These are phyloP conservation scores for Pelobates fuscus DNA, from an alignment of 2,113 vertebrate species.

Conservation along the genomic window DNA sequence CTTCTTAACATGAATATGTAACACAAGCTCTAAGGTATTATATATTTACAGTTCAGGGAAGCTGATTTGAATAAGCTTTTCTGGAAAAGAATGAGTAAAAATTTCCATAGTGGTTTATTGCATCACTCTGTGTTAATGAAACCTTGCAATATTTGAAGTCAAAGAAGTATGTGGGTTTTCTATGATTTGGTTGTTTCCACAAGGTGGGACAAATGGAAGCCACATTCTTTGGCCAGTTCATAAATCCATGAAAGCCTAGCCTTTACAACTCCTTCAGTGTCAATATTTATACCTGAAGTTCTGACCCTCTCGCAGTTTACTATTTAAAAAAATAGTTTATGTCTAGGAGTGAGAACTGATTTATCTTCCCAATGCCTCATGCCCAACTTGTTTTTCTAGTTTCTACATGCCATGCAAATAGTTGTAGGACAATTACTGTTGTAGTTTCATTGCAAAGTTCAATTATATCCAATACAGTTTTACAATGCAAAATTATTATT, in stretches of 20 bases:
- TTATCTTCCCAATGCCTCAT: not conserved
- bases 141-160: too few species aligned
- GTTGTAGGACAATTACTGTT: conserved; percentile 9
- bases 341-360: not conserved
- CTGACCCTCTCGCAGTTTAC: not conserved
- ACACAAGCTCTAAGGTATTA: too few species aligned
- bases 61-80: too few species aligned
- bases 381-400: conserved; percentile 20
- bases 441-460: conserved; percentile 42
- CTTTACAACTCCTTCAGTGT: not conserved
- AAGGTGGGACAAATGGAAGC: not conserved
- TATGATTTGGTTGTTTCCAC: conserved; percentile 4
- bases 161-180: not conserved
- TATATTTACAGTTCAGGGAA: too few species aligned
- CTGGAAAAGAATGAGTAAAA: too few species aligned
- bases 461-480: conserved; percentile 44
- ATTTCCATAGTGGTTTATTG: too few species aligned
- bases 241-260: not conserved
- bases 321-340: conserved; percentile 2
- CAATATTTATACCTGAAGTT: conserved; percentile 25
- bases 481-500: conserved; percentile 37
- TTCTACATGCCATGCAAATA: conserved; percentile 7
- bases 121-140: too few species aligned
- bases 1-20: too few species aligned
- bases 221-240: conserved; percentile 4